Evolutionary conservation across 2,797 vertebrate genomes (phyloP), one percentile per base, ranked within the genome.

Genomic region (Podargus strigoides): DNA sequence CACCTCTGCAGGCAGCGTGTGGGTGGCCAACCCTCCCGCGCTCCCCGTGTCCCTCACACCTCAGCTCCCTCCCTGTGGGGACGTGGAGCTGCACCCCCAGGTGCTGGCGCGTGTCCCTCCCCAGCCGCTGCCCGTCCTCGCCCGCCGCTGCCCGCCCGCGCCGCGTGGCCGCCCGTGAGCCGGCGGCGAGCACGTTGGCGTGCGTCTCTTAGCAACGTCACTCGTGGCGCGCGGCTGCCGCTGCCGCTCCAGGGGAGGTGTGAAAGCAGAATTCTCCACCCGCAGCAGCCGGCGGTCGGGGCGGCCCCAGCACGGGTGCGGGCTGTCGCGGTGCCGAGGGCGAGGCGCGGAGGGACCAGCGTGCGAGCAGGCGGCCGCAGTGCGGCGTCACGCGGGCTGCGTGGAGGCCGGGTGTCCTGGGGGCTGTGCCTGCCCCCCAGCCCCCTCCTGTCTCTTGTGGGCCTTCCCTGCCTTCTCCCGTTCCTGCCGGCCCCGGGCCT

Each of bases 131-230:
- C 12, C 52, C 4, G 18, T 64, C 46, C 32, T 53, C 6, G 7
- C n/a, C 70, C 2, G 46, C 30, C 1, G 7, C 53, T 53, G 62
- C 70, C 70, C 12, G 1, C 63, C 80, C 4, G 46, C 5, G 3
- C 63, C 20, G 2, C 4, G 26, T 6, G 15, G 39, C 5, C 23
- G 3, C 2, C 52, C 5, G 62, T 18, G 5, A 19, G 94, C 28
- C 22, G 82, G 12, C 12, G 74, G 76, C 5, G 73, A 46, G 89
- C 63, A 8, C 30, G 39, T 7, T 34, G 86, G 94, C 46, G 49
- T 32, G 39, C 21, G 91, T 95, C 93, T 96, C 95, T 93, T 93
- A 95, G 94, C 95, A 96, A 93, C 95, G 67, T 37, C 60, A 4
- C 44, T 47, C 7, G 0, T 14, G 58, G 6, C 49, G 80, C 28